Conservation (phyloP, 1,140 invertebrate genomes). For the Drosophila elegans region DNA sequence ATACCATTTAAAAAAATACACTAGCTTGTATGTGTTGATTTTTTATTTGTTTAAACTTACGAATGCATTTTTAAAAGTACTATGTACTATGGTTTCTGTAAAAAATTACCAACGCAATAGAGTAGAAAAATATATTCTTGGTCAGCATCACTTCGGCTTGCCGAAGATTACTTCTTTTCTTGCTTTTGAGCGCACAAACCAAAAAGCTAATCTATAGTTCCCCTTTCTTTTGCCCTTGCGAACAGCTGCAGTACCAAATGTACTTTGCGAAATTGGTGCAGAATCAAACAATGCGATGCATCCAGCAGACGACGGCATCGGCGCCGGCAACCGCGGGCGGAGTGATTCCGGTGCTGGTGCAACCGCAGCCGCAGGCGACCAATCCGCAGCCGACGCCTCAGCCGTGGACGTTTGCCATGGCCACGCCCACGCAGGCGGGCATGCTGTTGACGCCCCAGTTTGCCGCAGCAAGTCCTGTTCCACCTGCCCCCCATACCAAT, state of each 20-base stretch:
- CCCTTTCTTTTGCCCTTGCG: neutral
- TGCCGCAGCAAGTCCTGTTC: slow-evolving; percentile 16
- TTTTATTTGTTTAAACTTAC: too few species aligned
- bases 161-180: too few species aligned
- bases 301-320: slow-evolving; percentile 59
- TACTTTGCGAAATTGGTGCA: slow-evolving; percentile 84
- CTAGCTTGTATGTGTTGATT: too few species aligned
- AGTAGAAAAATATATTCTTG: too few species aligned
- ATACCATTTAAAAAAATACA: too few species aligned
- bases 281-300: slow-evolving; percentile 71
- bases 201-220: neutral
- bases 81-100: too few species aligned
- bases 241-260: slow-evolving; percentile 80
- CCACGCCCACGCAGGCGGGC: slow-evolving; percentile 67
- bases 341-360: slow-evolving; percentile 56
- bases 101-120: too few species aligned
- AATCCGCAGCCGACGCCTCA: slow-evolving; percentile 44
- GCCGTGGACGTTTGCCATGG: slow-evolving; percentile 73
- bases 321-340: slow-evolving; percentile 19
- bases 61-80: too few species aligned
- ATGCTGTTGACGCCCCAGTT: slow-evolving; percentile 71
- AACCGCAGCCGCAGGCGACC: slow-evolving; percentile 51
- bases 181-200: neutral
- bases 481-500: neutral
- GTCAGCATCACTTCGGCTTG: too few species aligned